Evolutionary conservation across 2,888 invertebrate genomes (phyloP).

Genomic region (Monochamus alternatus): DNA sequence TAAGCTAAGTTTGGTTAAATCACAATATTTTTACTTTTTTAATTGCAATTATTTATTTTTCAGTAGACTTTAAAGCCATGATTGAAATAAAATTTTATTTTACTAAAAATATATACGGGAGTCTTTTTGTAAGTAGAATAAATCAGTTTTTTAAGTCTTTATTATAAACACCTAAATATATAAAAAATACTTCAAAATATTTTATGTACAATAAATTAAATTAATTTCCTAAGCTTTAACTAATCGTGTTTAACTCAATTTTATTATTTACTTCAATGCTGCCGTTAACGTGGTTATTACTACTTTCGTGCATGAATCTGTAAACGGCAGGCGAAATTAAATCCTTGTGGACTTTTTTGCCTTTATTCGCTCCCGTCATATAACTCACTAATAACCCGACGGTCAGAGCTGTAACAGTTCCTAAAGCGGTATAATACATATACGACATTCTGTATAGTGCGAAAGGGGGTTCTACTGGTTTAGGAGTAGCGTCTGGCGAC

Average conservation of each 20-base stretch:
- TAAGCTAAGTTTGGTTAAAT: too few species aligned
- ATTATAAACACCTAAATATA: conserved; percentile 22
- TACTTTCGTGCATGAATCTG: conserved; percentile 32
- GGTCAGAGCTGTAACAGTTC: conserved; percentile 77
- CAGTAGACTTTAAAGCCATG: too few species aligned
- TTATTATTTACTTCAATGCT: background rate
- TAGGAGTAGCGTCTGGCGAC: conserved; percentile 41
- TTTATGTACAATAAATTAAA: conserved; percentile 34
- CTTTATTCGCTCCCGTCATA: conserved; percentile 73
- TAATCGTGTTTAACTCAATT: conserved; percentile 30
- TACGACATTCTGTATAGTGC: conserved; percentile 81
- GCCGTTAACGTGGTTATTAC: background rate
- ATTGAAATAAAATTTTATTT: background rate
- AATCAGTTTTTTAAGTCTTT: conserved; percentile 3
- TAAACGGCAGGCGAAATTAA: conserved; percentile 38
- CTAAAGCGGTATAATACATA: conserved; percentile 85
- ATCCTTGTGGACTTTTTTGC: conserved; percentile 30
- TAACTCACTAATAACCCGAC: conserved; percentile 81
- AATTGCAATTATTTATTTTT: too few species aligned
- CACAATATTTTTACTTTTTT: too few species aligned
- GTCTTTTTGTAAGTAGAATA: background rate
- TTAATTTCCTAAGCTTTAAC: conserved; percentile 2
- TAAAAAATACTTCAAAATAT: conserved; percentile 9
- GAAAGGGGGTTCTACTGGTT: conserved; percentile 67
- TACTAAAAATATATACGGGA: background rate